Evolutionary conservation across 2,888 invertebrate species (phyloP).

Genomic region (Periphyllus acericola): DNA sequence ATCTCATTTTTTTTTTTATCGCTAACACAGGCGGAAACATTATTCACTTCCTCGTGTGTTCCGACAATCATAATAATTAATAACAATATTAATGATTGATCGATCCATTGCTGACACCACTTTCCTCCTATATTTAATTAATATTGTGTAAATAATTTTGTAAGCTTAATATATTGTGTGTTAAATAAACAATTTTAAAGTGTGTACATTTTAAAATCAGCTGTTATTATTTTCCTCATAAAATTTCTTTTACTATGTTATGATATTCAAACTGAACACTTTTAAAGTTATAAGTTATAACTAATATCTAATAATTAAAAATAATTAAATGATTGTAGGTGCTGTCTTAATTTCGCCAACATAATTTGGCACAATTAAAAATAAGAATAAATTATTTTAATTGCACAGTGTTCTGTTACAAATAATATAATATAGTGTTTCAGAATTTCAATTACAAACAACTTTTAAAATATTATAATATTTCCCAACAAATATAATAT

Average conservation of each 20-base stretch:
- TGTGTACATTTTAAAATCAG: slow-evolving; percentile 35
- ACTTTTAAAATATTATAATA: too few relatives aligned
- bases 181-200: slow-evolving; percentile 54
- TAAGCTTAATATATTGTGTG: slow-evolving; percentile 55
- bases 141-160: slow-evolving; percentile 51
- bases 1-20: slow-evolving; percentile 54
- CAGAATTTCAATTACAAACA: too few relatives aligned
- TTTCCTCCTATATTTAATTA: slow-evolving; percentile 55
- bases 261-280: background rate
- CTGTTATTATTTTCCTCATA: slow-evolving; percentile 1
- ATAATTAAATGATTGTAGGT: background rate
- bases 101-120: slow-evolving; percentile 11
- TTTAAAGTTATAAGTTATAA: too few relatives aligned
- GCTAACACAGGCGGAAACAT: slow-evolving; percentile 33
- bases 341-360: too few relatives aligned
- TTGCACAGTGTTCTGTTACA: too few relatives aligned
- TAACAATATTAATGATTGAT: slow-evolving; percentile 34
- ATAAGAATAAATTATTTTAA: too few relatives aligned
- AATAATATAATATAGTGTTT: too few relatives aligned
- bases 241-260: background rate
- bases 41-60: slow-evolving; percentile 43
- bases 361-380: too few relatives aligned
- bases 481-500: too few relatives aligned
- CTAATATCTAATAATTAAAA: background rate
- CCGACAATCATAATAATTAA: slow-evolving; percentile 41